phyloP scores from a whole-genome alignment of 2,113 vertebrate species.

The Lipophrys pholis region DNA sequence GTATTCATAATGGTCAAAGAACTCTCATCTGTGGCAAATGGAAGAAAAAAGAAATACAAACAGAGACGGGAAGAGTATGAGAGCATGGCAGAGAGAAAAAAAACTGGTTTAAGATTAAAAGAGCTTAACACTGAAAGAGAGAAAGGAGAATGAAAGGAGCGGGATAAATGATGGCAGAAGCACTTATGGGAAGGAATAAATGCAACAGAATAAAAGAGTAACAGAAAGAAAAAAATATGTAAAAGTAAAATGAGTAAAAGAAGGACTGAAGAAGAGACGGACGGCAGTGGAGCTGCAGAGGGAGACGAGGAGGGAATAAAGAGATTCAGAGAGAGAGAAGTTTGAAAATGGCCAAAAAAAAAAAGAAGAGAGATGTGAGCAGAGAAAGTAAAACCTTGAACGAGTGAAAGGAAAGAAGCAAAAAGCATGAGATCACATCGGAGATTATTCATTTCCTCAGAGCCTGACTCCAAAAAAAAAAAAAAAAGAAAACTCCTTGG shows the following conservation, averaged over 20 bases:
- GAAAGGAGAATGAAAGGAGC: constrained; percentile 20
- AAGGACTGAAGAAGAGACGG: constrained; percentile 31
- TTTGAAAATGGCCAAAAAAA: constrained; percentile 21
- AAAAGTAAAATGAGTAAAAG: constrained; percentile 25
- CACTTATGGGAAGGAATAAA: constrained; percentile 1
- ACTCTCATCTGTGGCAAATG: background rate
- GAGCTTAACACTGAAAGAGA: background rate
- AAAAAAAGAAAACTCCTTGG: background rate
- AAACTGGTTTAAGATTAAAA: background rate
- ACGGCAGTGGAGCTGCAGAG: constrained; percentile 22
- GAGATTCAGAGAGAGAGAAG: background rate
- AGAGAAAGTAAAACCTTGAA: constrained; percentile 1
- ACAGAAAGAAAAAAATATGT: background rate
- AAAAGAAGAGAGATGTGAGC: background rate
- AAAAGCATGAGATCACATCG: constrained; percentile 20
- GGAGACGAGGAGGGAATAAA: constrained; percentile 5
- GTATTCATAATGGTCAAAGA: constrained; percentile 42
- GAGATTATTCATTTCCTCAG: constrained; percentile 34
- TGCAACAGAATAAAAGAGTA: constrained; percentile 19
- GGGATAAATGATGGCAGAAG: constrained; percentile 10
- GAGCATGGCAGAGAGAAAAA: background rate
- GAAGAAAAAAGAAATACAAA: background rate
- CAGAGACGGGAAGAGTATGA: background rate
- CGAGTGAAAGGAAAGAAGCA: constrained; percentile 8
- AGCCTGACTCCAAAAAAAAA: background rate